These are phyloP conservation scores for Calliopum simillimum DNA, from an alignment of 2,888 invertebrate species.

Conservation along the genomic window DNA sequence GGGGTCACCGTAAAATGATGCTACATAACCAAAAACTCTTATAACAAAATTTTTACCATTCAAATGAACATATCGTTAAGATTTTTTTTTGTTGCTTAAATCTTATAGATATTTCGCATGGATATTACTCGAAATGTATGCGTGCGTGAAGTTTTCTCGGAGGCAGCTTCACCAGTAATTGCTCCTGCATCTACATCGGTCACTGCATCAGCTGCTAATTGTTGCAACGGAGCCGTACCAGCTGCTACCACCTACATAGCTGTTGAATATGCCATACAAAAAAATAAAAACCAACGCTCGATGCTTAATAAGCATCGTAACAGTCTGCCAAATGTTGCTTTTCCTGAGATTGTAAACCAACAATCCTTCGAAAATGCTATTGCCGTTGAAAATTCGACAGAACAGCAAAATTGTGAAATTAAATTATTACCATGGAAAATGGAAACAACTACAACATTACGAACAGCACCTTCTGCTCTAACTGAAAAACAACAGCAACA, in stretches of 20 bases:
- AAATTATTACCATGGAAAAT: constrained; percentile 48
- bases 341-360: constrained; percentile 53
- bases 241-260: constrained; percentile 44
- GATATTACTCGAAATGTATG: constrained; percentile 87
- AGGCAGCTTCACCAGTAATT: constrained; percentile 46
- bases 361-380: constrained; percentile 10
- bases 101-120: constrained; percentile 73
- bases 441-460: constrained; percentile 42
- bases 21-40: neutral
- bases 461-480: constrained; percentile 37
- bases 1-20: neutral
- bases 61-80: neutral
- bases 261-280: constrained; percentile 18
- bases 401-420: constrained; percentile 43
- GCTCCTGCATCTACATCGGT: constrained; percentile 31
- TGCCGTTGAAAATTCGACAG: neutral
- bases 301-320: constrained; percentile 56
- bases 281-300: constrained; percentile 16
- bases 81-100: constrained; percentile 18
- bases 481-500: constrained; percentile 17
- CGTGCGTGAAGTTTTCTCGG: constrained; percentile 68
- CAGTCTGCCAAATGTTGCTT: constrained; percentile 64
- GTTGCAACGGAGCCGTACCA: constrained; percentile 43
- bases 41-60: no score
- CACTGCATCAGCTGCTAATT: constrained; percentile 32